Base-by-base conservation (phyloP, 1,140 invertebrate genomes). In the Diabrotica undecimpunctata region DNA sequence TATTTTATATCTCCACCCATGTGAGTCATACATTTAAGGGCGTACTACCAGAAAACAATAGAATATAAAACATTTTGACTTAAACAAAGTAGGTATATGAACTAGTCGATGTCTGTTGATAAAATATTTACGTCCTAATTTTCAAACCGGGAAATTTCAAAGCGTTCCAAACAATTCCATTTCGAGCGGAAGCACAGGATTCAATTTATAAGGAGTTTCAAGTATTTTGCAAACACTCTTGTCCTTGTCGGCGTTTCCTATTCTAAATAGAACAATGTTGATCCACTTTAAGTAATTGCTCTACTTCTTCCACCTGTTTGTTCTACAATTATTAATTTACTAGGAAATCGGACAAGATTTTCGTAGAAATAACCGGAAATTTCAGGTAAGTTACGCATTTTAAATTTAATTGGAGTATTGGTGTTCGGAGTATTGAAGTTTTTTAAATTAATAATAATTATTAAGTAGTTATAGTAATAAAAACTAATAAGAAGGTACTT, bases 321-420 rank as follows among this genome's bases (percentile, higher is more conserved):
- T 46, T 46, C 41, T 46, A 46, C n/a, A 46, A 46, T 46, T 46
- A 46, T 46, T 46, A 46, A 46, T 46, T 46, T 46, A 46, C 41
- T 46, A 10, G n/a, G 41, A 46, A 46, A 46, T n/a, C 25, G 25
- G 25, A 25, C 25, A 25, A 25, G 1, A 25, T 25, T 25, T 4
- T 25, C 25, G 25, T 25, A 4, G 25, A 25, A 25, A 25, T 25
- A 25, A 4, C 1, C 25, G 25, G 25, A 25, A 25, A 25, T 25
- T 25, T 25, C 25, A 25, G 25, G 25, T 25, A 25, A 25, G 25
- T 25, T 25, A 25, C 25, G 25, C 25, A 25, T 25, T 25, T 25
- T 25, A 2, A 4, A 2, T 25, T 25, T 25, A 25, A 25, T 25
- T 25, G 25, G 25, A 25, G 25, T 25, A 25, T 25, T 25, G 25